Conservation (phyloP, 2,113 vertebrate genomes). For the Takifugu flavidus region DNA sequence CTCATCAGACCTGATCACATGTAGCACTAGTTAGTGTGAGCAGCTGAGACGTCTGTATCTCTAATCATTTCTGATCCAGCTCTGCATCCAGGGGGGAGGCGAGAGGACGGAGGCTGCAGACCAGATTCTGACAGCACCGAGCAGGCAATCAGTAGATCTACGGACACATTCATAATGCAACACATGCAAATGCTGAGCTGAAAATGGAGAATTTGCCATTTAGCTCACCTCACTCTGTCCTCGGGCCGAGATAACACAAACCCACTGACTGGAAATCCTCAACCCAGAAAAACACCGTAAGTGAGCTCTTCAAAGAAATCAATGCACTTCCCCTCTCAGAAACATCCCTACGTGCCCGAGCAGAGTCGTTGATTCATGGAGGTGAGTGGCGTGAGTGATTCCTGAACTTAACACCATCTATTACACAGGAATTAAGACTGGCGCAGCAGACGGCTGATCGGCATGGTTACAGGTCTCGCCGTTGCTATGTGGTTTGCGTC, state of each 20-base stretch:
- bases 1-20: constrained; percentile 5
- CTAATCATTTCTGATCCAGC: constrained; percentile 31
- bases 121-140: constrained; percentile 20
- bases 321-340: too few relatives aligned
- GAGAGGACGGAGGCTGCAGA: constrained; percentile 20
- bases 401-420: constrained; percentile 19
- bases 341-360: too few relatives aligned
- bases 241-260: too few relatives aligned
- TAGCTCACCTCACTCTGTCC: background rate
- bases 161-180: constrained; percentile 6
- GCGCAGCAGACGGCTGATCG: constrained; percentile 52
- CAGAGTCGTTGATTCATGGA: too few relatives aligned
- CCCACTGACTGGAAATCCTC: too few relatives aligned
- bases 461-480: constrained; percentile 38
- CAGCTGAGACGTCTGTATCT: constrained; percentile 22
- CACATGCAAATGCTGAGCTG: constrained; percentile 18
- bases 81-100: constrained; percentile 9
- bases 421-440: constrained; percentile 16
- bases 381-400: background rate
- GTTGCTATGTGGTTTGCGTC: constrained; percentile 31
- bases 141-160: constrained; percentile 23
- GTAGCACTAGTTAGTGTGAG: background rate
- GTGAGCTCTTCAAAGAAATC: too few relatives aligned
- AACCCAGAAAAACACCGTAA: too few relatives aligned
- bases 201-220: constrained; percentile 3